Base-by-base conservation (phyloP, 2,113 vertebrate genomes). In the Phycodurus eques region DNA sequence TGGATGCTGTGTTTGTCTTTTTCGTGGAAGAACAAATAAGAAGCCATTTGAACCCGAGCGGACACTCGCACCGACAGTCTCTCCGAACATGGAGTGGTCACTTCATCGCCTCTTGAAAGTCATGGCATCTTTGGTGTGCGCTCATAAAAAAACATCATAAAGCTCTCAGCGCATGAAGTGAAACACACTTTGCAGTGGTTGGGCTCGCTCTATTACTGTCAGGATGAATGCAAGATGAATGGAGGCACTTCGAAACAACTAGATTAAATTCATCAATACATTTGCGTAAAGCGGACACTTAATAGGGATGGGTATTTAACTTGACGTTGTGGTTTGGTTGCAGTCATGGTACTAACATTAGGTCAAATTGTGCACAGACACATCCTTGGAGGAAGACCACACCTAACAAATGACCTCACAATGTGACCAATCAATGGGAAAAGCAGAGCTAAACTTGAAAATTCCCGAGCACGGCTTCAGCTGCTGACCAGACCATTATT, bases 401-500 rank as follows among this genome's bases (percentile, higher is more conserved):
- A 67, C 63, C 20, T 46, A 60, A 39, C 46, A 14, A 62, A 84
- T 83, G 80, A 83, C 35, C 77, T 83, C 76, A 83, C 67, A 72
- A 59, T 51, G 39, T 7, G 0, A 69, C 67, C 63, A 27, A 89
- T 88, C 86, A 81, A 81, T 83, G 51, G 1, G 63, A 84, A 59
- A 78, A 51, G n/a, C 56, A 47, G 74, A 84, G 82, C 82, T 83
- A 75, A 84, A 85, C 77, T 86, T 84, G 87, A 22, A 88, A 83
- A 85, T 80, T 87, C 70, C 79, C 85, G 31, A 75, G 65, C 75
- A 85, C 71, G 75, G 80, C 72, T 76, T 56, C 70, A 82, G 83
- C 85, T 84, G 84, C 82, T 90, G 88, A 90, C 87, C 88, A 90
- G 78, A 87, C 78, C 84, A 82, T 91, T 91, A 92, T 88, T 89